These are phyloP conservation scores for Percopsis transmontana DNA, from an alignment of 2,113 vertebrate species.

Conservation along the genomic window DNA sequence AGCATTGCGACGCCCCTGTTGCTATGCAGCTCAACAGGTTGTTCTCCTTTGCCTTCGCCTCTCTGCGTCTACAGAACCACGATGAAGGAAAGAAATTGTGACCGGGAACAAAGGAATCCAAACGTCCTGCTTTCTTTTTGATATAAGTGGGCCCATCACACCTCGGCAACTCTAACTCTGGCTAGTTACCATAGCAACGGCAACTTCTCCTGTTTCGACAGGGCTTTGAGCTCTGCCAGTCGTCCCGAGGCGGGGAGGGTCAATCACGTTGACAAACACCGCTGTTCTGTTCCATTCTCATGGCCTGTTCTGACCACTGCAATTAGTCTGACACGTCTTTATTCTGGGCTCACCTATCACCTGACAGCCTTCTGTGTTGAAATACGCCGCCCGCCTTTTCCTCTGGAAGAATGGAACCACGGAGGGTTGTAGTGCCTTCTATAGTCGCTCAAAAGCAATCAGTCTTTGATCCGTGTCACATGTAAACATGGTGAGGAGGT, in stretches of 20 bases:
- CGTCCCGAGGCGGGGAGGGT: not conserved
- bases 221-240: conserved; percentile 11
- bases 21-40: conserved; percentile 35
- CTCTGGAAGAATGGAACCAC: conserved; percentile 30
- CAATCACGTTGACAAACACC: conserved; percentile 31
- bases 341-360: conserved; percentile 53
- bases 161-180: conserved; percentile 11
- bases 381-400: conserved; percentile 35
- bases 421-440: conserved; percentile 17
- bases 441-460: conserved; percentile 39
- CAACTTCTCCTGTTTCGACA: conserved; percentile 12
- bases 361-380: conserved; percentile 22
- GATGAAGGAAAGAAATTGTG: conserved; percentile 18
- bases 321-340: conserved; percentile 35
- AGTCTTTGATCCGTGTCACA: conserved; percentile 61
- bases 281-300: not conserved
- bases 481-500: conserved; percentile 57
- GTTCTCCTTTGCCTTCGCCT: conserved; percentile 21
- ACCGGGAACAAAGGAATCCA: conserved; percentile 14
- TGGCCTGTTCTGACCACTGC: conserved; percentile 19
- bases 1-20: conserved; percentile 21
- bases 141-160: conserved; percentile 30
- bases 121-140: conserved; percentile 35
- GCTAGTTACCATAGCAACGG: conserved; percentile 50
- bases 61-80: not conserved